Conservation (phyloP, 2,797 vertebrate genomes). For the Amblyopsis hoosieri region DNA sequence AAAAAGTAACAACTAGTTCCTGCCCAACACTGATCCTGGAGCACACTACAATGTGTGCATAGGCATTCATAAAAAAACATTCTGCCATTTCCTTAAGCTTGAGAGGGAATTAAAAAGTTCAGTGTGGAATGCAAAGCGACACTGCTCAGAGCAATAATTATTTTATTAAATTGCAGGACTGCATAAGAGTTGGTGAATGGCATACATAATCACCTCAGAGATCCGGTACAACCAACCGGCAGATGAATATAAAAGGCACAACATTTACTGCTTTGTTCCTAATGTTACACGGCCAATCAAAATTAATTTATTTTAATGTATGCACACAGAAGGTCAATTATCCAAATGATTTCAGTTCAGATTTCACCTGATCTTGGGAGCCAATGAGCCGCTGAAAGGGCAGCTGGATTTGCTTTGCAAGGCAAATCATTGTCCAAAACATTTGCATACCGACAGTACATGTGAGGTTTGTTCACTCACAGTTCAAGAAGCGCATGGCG, state of each 20-base stretch:
- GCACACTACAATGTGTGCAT: not conserved
- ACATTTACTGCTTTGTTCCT: conserved; percentile 76
- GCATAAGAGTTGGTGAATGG: conserved; percentile 63
- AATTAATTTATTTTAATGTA: conserved; percentile 87
- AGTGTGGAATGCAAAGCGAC: conserved; percentile 10
- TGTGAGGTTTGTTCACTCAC: conserved; percentile 37
- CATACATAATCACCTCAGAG: conserved; percentile 76
- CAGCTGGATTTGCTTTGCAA: conserved; percentile 79
- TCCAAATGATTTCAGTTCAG: conserved; percentile 83
- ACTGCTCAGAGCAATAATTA: conserved; percentile 50
- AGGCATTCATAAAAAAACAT: conserved; percentile 2
- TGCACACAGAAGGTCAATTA: conserved; percentile 86
- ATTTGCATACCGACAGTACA: conserved; percentile 51
- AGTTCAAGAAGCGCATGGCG: conserved; percentile 41
- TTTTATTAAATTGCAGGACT: conserved; percentile 70
- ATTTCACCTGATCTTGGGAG: conserved; percentile 76
- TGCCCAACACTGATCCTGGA: too few species aligned
- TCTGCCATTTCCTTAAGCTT: conserved; percentile 8
- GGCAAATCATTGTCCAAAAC: conserved; percentile 61
- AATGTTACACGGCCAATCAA: conserved; percentile 78
- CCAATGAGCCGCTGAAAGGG: conserved; percentile 82
- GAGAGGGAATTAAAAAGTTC: conserved; percentile 27
- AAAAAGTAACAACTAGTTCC: too few species aligned
- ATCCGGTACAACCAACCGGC: conserved; percentile 71
- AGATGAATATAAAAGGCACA: conserved; percentile 73